Percentiles rank a stretch among this genome's conserved stretches.
These are phyloP conservation scores for Heliothis virescens DNA, from an alignment of 1,140 invertebrate species.

Conservation along the genomic window DNA sequence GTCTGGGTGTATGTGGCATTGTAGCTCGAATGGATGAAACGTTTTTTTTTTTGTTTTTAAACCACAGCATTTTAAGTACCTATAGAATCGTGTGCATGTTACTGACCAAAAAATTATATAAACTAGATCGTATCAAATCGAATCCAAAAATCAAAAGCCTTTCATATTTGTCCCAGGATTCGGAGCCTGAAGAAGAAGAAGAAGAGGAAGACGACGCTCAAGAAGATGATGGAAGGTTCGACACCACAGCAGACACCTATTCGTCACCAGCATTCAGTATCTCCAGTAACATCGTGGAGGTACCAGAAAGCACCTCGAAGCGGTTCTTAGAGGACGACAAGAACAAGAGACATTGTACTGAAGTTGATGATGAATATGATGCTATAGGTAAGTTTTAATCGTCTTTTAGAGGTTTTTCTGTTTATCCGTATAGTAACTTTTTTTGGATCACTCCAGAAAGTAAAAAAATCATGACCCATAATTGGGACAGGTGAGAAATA, in stretches of 20 bases:
- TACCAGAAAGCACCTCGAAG: slow-evolving; percentile 52
- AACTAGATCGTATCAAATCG: no score
- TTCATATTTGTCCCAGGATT: slow-evolving; percentile 61
- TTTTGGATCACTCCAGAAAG: no score
- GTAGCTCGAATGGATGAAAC: no score
- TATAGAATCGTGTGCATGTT: no score
- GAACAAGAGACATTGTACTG: slow-evolving; percentile 66
- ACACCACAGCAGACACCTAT: slow-evolving; percentile 47
- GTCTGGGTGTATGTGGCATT: no score
- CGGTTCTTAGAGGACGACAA: slow-evolving; percentile 64
- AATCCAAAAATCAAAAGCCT: no score
- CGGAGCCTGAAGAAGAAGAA: slow-evolving; percentile 61
- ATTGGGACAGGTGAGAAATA: neutral
- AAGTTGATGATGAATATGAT: slow-evolving; percentile 78
- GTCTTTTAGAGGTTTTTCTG: no score
- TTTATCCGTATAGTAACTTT: no score
- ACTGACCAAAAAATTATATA: no score
- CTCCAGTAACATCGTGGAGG: slow-evolving; percentile 58
- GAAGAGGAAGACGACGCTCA: slow-evolving; percentile 15
- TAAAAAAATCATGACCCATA: neutral
- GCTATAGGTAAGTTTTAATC: slow-evolving; percentile 68
- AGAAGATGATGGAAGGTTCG: slow-evolving; percentile 54
- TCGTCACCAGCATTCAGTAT: slow-evolving; percentile 60
- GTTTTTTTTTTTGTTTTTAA: no score
- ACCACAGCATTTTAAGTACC: no score